Percentiles rank a stretch among this genome's conserved stretches.
phyloP scores from a whole-genome alignment of 2,797 vertebrate species.

The Lutjanus argentimaculatus region DNA sequence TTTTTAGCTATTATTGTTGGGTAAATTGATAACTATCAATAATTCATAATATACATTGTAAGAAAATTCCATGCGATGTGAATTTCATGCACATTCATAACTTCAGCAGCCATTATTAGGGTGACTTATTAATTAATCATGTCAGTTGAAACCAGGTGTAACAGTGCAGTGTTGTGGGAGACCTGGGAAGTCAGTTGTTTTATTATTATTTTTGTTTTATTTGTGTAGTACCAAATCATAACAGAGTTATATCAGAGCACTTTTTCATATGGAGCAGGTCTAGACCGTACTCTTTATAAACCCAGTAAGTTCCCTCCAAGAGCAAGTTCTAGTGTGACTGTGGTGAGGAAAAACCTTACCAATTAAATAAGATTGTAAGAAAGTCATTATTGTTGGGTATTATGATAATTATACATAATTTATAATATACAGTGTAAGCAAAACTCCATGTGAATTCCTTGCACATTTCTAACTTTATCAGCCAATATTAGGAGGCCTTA shows the following conservation, averaged over 20 bases:
- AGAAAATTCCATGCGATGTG: neutral
- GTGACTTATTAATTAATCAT: neutral
- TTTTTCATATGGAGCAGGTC: too few relatives aligned
- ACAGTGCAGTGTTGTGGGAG: neutral
- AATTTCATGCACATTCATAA: neutral
- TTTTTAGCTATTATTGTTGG: neutral
- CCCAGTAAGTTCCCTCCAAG: too few relatives aligned
- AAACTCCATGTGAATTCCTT: neutral
- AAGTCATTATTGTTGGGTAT: neutral
- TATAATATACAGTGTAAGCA: neutral
- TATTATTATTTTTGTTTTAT: too few relatives aligned
- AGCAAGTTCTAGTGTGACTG: too few relatives aligned
- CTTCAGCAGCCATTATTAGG: neutral
- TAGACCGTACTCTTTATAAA: too few relatives aligned
- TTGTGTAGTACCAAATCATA: too few relatives aligned
- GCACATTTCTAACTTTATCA: neutral
- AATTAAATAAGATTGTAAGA: too few relatives aligned
- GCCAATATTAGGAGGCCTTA: neutral
- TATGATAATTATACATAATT: neutral
- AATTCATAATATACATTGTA: neutral
- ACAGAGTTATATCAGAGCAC: too few relatives aligned
- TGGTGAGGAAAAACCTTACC: too few relatives aligned
- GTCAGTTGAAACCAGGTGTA: neutral
- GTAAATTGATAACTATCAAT: constrained; percentile 1
- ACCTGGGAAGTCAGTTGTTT: neutral